Percentiles rank a stretch among this genome's conserved stretches.
Evolutionary conservation across 2,113 vertebrate genomes (phyloP).

Genomic region (Siphamia tubifer): DNA sequence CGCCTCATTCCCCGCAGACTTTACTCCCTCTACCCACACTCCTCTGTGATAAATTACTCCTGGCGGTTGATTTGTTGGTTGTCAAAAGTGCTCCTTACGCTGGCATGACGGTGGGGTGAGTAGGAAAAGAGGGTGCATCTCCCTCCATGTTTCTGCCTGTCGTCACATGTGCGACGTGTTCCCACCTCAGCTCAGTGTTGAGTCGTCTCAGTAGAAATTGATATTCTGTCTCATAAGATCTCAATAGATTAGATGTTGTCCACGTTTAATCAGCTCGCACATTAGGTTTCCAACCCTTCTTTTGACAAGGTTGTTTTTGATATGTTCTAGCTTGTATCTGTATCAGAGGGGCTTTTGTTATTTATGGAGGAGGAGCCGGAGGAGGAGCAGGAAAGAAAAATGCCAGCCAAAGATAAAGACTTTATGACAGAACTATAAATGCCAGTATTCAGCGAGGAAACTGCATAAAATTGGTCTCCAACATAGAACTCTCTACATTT

Average conservation of each 20-base stretch:
- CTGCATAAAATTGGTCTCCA: neutral
- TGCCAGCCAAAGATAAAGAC: conserved; percentile 23
- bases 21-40: conserved; percentile 54
- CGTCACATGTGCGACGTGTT: conserved; percentile 17
- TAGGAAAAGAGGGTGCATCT: conserved; percentile 35
- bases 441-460: conserved; percentile 17
- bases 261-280: conserved; percentile 55
- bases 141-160: conserved; percentile 12
- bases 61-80: conserved; percentile 81
- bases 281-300: conserved; percentile 31
- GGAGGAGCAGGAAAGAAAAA: conserved; percentile 24
- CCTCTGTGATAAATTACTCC: conserved; percentile 76
- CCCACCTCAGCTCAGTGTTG: conserved; percentile 15
- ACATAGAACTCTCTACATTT: conserved; percentile 29
- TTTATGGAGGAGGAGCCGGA: conserved; percentile 10
- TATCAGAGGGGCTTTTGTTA: conserved; percentile 6
- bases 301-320: conserved; percentile 36
- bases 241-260: conserved; percentile 66
- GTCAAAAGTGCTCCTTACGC: conserved; percentile 72
- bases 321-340: conserved; percentile 20
- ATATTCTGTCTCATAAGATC: conserved; percentile 65
- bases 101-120: conserved; percentile 57
- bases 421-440: conserved; percentile 46
- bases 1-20: conserved; percentile 32
- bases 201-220: conserved; percentile 55